These are phyloP conservation scores for Carabus problematicus DNA, from an alignment of 2,888 invertebrate species.

Conservation along the genomic window DNA sequence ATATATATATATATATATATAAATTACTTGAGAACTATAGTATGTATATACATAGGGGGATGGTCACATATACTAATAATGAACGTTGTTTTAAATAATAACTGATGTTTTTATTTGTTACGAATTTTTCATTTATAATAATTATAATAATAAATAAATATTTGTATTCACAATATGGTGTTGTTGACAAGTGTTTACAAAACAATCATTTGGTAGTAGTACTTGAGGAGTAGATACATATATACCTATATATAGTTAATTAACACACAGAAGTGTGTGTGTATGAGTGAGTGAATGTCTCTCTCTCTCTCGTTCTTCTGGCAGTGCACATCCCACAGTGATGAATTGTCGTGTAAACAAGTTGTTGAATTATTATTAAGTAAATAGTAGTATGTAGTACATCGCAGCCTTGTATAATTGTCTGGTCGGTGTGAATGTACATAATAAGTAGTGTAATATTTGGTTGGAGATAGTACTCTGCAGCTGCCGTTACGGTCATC, in stretches of 20 bases:
- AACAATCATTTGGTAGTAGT: slow-evolving; percentile 37
- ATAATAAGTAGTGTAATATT: too few relatives aligned
- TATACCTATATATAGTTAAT: slow-evolving; percentile 35
- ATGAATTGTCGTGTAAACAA: slow-evolving; percentile 41
- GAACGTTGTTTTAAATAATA: slow-evolving; percentile 50
- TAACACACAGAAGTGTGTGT: slow-evolving; percentile 11
- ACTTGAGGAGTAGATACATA: slow-evolving; percentile 32
- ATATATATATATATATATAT: too few relatives aligned
- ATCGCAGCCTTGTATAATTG: slow-evolving; percentile 18
- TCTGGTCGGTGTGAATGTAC: neutral
- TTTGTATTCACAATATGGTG: slow-evolving; percentile 42
- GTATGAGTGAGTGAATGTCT: too few relatives aligned
- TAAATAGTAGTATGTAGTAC: slow-evolving; percentile 30
- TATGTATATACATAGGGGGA: too few relatives aligned
- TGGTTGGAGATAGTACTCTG: slow-evolving; percentile 14
- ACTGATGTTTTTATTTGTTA: slow-evolving; percentile 50
- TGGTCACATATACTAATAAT: too few relatives aligned
- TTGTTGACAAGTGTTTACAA: slow-evolving; percentile 42
- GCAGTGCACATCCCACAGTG: slow-evolving; percentile 43
- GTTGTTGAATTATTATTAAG: slow-evolving; percentile 16
- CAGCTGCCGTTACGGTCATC: slow-evolving; percentile 18
- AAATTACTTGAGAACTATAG: too few relatives aligned
- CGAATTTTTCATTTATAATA: slow-evolving; percentile 49
- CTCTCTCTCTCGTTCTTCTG: slow-evolving; percentile 38
- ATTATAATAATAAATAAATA: slow-evolving; percentile 51